phyloP scores from a whole-genome alignment of 2,797 vertebrate genomes.

The Scomberomorus guttatus region DNA sequence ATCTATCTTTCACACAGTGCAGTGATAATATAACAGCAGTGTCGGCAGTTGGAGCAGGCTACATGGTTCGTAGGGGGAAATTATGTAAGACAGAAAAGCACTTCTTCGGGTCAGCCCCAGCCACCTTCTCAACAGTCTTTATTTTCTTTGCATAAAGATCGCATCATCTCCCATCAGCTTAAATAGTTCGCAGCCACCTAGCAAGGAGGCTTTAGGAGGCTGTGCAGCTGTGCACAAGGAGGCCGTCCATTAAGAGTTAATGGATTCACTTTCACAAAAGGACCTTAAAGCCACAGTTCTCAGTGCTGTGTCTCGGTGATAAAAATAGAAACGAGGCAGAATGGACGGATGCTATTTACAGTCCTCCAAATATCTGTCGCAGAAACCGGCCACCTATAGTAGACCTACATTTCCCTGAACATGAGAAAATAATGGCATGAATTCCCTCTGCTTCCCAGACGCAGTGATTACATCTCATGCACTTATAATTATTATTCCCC shows the following conservation, averaged over 20 bases:
- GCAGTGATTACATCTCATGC: constrained; percentile 78
- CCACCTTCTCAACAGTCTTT: constrained; percentile 47
- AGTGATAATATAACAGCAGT: constrained; percentile 18
- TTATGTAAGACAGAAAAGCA: constrained; percentile 65
- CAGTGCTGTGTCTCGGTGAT: constrained; percentile 76
- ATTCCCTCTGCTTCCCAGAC: constrained; percentile 68
- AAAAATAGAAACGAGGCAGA: constrained; percentile 88
- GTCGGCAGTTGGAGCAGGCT: constrained; percentile 23
- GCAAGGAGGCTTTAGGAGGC: constrained; percentile 62
- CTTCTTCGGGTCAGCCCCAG: constrained; percentile 65
- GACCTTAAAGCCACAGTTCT: constrained; percentile 87
- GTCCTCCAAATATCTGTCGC: constrained; percentile 84
- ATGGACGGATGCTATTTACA: constrained; percentile 85
- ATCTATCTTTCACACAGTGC: constrained; percentile 7
- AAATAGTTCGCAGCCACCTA: constrained; percentile 66
- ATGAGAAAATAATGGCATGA: constrained; percentile 49
- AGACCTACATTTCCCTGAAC: constrained; percentile 55
- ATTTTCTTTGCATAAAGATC: constrained; percentile 48
- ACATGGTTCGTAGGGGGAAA: constrained; percentile 19
- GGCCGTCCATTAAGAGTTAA: constrained; percentile 85
- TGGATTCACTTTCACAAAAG: constrained; percentile 88
- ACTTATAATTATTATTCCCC: constrained; percentile 79
- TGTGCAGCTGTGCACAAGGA: constrained; percentile 74
- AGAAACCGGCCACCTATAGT: constrained; percentile 73
- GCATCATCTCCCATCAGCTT: constrained; percentile 39